These are phyloP conservation scores for Parthenolecanium corni DNA, from an alignment of 2,888 invertebrate species.

Conservation along the genomic window DNA sequence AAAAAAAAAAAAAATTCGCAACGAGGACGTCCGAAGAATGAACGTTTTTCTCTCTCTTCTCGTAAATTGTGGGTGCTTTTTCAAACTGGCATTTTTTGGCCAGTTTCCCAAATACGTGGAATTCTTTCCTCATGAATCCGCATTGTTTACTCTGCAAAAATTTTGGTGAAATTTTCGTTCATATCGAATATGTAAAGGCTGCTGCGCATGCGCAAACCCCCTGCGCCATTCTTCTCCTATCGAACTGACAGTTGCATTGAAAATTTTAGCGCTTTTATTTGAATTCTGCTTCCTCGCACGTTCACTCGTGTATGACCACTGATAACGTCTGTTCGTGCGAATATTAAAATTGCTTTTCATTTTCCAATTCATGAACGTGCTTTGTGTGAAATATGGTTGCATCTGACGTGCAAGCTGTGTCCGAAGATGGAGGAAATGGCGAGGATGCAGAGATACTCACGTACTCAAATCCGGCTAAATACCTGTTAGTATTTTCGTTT, in stretches of 20 bases:
- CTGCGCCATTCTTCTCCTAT: too few relatives aligned
- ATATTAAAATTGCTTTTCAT: not conserved
- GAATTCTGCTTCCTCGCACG: not conserved
- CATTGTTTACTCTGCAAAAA: conserved; percentile 16
- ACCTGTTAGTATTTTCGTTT: conserved; percentile 4
- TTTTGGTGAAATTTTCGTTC: not conserved
- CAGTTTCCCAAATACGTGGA: not conserved
- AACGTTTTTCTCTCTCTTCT: not conserved
- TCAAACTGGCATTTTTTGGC: conserved; percentile 18
- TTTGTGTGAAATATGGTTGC: conserved; percentile 1
- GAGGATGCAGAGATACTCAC: not conserved
- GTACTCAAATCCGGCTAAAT: conserved; percentile 13
- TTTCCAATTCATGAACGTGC: not conserved
- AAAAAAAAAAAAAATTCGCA: not conserved
- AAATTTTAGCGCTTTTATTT: too few relatives aligned
- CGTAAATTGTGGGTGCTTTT: conserved; percentile 18
- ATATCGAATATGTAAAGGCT: too few relatives aligned
- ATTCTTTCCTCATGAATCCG: conserved; percentile 14
- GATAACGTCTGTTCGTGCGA: not conserved
- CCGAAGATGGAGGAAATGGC: not conserved
- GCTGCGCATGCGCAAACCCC: too few relatives aligned
- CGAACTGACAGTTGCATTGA: too few relatives aligned
- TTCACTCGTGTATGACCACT: not conserved
- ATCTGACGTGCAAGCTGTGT: not conserved
- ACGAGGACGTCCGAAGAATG: conserved; percentile 7